Evolutionary conservation across 2,113 vertebrate genomes (phyloP).

Genomic region (Hippocampus abdominalis): DNA sequence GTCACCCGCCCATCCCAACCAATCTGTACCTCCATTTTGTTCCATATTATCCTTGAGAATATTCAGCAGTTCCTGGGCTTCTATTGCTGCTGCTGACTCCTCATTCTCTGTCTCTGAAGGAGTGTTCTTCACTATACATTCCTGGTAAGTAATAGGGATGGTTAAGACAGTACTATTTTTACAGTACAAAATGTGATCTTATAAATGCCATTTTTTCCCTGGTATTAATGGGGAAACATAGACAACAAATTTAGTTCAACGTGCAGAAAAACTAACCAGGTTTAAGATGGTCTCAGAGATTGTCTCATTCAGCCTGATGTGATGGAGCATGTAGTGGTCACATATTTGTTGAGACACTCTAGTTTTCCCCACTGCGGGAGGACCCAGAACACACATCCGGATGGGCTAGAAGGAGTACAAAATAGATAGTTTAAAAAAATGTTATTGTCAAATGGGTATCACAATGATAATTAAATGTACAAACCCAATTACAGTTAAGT

Average conservation of each 20-base stretch:
- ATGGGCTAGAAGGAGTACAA: constrained; percentile 74
- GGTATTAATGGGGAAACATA: not conserved
- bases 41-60: constrained; percentile 78
- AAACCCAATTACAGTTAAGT: no score
- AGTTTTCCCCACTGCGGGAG: constrained; percentile 86
- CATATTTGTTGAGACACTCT: constrained; percentile 74
- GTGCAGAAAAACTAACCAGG: constrained; percentile 69
- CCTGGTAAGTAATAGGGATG: constrained; percentile 39
- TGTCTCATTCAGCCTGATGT: constrained; percentile 74
- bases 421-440: not conserved
- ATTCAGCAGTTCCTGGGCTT: constrained; percentile 72
- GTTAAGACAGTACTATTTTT: not conserved
- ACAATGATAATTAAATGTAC: no score
- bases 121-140: constrained; percentile 27
- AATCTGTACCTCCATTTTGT: constrained; percentile 70
- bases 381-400: constrained; percentile 83
- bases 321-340: constrained; percentile 82
- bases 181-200: not conserved
- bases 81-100: constrained; percentile 43
- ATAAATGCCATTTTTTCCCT: not conserved
- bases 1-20: not conserved
- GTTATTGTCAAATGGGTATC: not conserved
- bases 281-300: constrained; percentile 75
- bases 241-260: not conserved
- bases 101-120: constrained; percentile 57